A percentile compares a stretch with the other conserved stretches of the same genome.
Evolutionary conservation across 2,888 invertebrate genomes (phyloP).

Genomic region (Euphydryas editha): DNA sequence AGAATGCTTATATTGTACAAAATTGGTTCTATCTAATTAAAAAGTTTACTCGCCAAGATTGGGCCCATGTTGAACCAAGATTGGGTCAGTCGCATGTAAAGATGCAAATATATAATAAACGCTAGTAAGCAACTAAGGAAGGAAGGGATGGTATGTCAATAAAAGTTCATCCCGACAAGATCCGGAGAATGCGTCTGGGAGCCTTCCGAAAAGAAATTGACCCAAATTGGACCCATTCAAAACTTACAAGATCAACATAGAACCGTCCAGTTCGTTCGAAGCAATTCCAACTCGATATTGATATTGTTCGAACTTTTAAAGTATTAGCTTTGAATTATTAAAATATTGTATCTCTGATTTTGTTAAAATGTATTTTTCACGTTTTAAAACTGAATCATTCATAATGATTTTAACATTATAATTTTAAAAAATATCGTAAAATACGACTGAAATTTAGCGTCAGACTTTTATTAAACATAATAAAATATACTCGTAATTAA

Average conservation of each 20-base stretch:
- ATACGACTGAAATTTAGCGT: no score
- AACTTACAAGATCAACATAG: constrained; percentile 45
- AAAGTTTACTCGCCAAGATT: constrained; percentile 11
- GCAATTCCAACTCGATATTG: constrained; percentile 38
- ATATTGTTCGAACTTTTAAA: constrained; percentile 36
- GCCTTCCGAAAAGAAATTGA: constrained; percentile 44
- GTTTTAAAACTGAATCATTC: no score
- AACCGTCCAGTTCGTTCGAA: constrained; percentile 37
- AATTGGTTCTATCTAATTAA: no score
- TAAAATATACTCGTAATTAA: no score
- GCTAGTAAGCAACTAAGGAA: constrained; percentile 33
- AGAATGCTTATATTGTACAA: no score
- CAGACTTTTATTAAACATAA: no score
- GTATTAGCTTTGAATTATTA: constrained; percentile 17
- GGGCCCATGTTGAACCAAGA: constrained; percentile 18
- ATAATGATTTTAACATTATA: no score
- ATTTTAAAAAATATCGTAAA: no score
- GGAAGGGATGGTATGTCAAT: constrained; percentile 42
- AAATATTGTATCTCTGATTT: constrained; percentile 10
- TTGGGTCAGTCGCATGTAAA: no score
- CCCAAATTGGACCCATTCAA: constrained; percentile 46
- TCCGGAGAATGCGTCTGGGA: constrained; percentile 42
- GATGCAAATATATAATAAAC: constrained; percentile 30
- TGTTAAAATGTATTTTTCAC: no score
- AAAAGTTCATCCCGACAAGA: constrained; percentile 48